Conservation (phyloP, 1,140 invertebrate species). For the Trichomalopsis sarcophagae region DNA sequence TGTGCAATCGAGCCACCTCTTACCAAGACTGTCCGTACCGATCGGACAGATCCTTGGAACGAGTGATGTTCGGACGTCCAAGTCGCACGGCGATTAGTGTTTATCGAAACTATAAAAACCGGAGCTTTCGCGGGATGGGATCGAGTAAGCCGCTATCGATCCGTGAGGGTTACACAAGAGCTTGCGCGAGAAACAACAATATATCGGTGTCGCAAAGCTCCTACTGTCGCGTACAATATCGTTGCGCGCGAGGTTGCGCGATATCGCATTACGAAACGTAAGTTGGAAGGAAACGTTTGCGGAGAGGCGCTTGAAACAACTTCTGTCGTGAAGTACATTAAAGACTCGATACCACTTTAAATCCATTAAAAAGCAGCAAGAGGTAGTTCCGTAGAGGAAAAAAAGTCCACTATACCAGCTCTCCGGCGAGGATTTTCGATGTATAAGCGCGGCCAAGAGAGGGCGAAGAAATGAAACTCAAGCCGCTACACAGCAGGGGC, state of each 20-base stretch:
- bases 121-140: background rate
- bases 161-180: background rate
- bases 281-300: too few relatives aligned
- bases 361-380: background rate
- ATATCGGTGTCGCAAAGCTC: background rate
- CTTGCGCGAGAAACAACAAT: background rate
- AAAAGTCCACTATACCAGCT: background rate
- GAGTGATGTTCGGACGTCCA: background rate
- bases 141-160: background rate
- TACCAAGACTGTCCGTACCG: background rate
- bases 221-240: too few relatives aligned
- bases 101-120: background rate
- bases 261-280: too few relatives aligned
- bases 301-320: too few relatives aligned
- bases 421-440: background rate
- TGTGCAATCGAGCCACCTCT: background rate
- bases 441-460: background rate
- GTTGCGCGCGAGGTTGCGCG: too few relatives aligned
- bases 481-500: background rate
- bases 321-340: too few relatives aligned
- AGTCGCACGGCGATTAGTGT: background rate
- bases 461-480: constrained; percentile 49
- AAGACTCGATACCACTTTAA: background rate
- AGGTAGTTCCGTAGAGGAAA: background rate
- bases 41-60: background rate